A percentile compares a stretch with the other conserved stretches of the same genome.
Conservation (phyloP, 1,140 invertebrate species). For the Tetranychus urticae region DNA sequence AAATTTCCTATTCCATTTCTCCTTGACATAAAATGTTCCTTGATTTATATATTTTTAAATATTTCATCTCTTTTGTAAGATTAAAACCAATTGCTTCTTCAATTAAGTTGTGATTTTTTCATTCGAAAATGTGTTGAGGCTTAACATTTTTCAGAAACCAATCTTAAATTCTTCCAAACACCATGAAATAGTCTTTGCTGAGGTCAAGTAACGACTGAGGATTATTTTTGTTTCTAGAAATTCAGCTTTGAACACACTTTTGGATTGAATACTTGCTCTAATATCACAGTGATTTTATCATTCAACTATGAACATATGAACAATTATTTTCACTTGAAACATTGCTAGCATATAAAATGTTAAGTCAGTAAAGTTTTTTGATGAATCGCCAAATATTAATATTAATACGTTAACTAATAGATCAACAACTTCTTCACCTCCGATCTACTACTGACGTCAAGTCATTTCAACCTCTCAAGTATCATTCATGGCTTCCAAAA, state of each 20-base stretch:
- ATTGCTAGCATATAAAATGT: no score
- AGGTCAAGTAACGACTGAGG: not conserved
- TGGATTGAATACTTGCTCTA: not conserved
- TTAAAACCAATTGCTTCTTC: no score
- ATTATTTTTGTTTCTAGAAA: no score
- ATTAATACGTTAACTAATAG: constrained; percentile 1
- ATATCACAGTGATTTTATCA: constrained; percentile 1
- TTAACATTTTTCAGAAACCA: no score
- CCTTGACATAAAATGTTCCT: no score
- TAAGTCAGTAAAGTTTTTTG: no score
- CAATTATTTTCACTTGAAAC: not conserved
- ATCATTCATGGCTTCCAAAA: constrained; percentile 39
- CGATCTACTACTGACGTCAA: constrained; percentile 7
- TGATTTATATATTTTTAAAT: no score
- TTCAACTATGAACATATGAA: not conserved
- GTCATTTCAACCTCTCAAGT: constrained; percentile 27
- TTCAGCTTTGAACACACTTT: not conserved
- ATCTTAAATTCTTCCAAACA: no score
- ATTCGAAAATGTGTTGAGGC: no score
- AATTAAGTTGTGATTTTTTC: not conserved
- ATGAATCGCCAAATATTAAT: not conserved
- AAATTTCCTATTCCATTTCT: not conserved
- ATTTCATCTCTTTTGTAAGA: no score
- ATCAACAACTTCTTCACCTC: constrained; percentile 1
- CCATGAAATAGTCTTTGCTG: no score